Evolutionary conservation across 2,113 vertebrate genomes (phyloP), one percentile per base, ranked within the genome.

Genomic region (Alligator mississippiensis): DNA sequence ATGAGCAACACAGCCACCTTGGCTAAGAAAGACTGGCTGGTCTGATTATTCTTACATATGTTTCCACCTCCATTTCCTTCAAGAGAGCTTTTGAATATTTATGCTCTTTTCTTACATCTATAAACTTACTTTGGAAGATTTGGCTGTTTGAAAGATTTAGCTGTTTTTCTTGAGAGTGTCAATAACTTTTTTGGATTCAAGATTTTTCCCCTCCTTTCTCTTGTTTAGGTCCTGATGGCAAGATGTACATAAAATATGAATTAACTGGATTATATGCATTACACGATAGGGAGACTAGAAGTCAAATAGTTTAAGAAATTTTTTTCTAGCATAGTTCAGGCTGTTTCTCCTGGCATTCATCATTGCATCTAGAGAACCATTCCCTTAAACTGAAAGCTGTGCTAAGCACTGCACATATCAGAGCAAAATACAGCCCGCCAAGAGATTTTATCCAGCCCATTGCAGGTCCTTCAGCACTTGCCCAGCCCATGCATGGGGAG

Each of bases 241-340:
- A 90, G 7, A 47, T 82, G 74, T 3, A 11, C 61, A 79, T 9
- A 64, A 87, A 47, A 63, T 9, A 28, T 64, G n/a, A 38, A 74
- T 86, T 92, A 88, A 68, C 58, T 92, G 59, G 70, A 38, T 83
- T 80, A 62, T 77, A 17, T 82, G 21, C 82, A 82, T 22, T 85
- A 11, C 30, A 82, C 3, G 60, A 34, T 34, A 72, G 30, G 34
- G 68, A 19, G 19, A 19, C 15, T 72, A 77, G 30, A 77, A 85
- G 77, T 77, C 76, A 85, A n/a, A 64, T 54, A 16, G 57, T 14
- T 30, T 92, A 70, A 93, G 64, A 81, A 89, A 16, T 55, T 0
- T 59, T 90, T 84, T 89, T 89, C 83, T 90, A 27, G 54, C 88
- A 90, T 81, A 89, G 54, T 89, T 94, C 77, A 68, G 2, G 62